Evolutionary conservation across 2,113 vertebrate genomes (phyloP).

Genomic region (Malurus elegans): DNA sequence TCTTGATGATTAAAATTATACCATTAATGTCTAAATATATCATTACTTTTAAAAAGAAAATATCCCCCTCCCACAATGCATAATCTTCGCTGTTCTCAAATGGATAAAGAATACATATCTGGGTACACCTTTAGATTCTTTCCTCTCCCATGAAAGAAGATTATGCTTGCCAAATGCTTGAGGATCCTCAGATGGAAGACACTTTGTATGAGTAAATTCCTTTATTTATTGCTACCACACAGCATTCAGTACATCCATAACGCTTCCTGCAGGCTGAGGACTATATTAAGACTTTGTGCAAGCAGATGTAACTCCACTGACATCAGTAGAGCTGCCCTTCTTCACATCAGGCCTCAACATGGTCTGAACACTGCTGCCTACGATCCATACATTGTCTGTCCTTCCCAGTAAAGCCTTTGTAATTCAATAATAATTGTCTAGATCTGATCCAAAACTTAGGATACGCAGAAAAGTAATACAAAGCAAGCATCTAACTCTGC

Average conservation of each 20-base stretch:
- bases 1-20: slow-evolving; percentile 30
- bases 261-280: slow-evolving; percentile 13
- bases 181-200: slow-evolving; percentile 25
- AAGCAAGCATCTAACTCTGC: neutral
- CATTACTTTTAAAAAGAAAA: neutral
- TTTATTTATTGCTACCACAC: neutral
- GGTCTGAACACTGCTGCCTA: neutral
- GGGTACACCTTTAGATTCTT: slow-evolving; percentile 1
- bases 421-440: neutral
- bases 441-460: neutral
- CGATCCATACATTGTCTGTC: neutral
- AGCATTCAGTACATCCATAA: neutral
- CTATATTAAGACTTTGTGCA: neutral
- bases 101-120: neutral
- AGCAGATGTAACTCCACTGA: slow-evolving; percentile 11
- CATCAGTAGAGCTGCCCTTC: neutral
- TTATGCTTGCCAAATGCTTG: slow-evolving; percentile 1
- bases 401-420: neutral
- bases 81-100: neutral
- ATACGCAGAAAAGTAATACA: neutral
- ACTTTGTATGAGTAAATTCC: neutral
- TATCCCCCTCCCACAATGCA: neutral
- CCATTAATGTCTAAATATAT: slow-evolving; percentile 35
- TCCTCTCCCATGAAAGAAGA: neutral
- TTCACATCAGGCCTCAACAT: neutral